Evolutionary conservation across 64 coral and sea anemone species (phyloP), one percentile per base, ranked within the genome.

Genomic region (Acropora tenuis): DNA sequence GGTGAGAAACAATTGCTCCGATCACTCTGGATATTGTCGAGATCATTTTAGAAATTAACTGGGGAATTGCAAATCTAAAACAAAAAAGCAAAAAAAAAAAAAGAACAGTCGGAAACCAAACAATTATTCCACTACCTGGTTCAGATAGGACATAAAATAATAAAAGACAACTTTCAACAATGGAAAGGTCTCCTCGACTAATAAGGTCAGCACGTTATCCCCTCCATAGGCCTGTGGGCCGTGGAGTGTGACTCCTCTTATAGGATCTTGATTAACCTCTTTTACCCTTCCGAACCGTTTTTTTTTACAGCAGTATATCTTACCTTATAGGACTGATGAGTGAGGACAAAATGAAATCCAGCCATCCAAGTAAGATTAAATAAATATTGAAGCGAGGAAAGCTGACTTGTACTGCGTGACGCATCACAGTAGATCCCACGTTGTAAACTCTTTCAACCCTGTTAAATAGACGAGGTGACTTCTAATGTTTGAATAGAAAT

Each of bases 61-160:
- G 18, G 6, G 82, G 82, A 20, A 84, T 71, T 8, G 82, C 67
- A 48, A 84, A 72, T 84, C 82, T 84, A 7, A 84, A 69, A n/a
- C 6, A 47, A 84, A 0, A 84, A 50, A 5, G 19, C 8, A 0
- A 71, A 71, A 20, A 0, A 4, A 71, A 20, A 2, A 17, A 19
- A 1, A 5, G 5, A 0, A 4, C 18, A 71, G 1, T 4, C 68
- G 4, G 3, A 0, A 6, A 15, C 68, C 19, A 20, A 71, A 40
- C 17, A 5, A 6, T 71, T 19, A 6, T 0, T 0, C 19, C 19
- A 13, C 6, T 55, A 6, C 52, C 10, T 55, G 5, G 5, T 53
- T 53, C 50, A 53, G 9, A 53, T 5, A 6, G 9, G 6, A 55
- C 52, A 55, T 55, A 7, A 10, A 55, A 55, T 55, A 55, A 55